Percentiles rank a stretch among this genome's conserved stretches.
Conservation (phyloP, 2,888 invertebrate genomes). For the Theodoxus fluviatilis region DNA sequence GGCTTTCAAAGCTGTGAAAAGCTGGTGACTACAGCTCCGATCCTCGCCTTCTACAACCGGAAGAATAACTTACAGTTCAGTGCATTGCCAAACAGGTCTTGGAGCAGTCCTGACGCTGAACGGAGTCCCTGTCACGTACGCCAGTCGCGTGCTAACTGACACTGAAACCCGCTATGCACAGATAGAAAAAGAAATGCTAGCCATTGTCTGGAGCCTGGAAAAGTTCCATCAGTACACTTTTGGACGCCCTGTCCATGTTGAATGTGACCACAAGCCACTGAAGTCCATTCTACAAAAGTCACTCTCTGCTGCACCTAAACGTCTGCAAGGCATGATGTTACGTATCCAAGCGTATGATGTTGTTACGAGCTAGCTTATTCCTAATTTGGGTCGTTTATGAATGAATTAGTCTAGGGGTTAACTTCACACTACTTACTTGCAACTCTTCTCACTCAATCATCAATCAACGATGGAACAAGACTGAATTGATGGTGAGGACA, state of each 20-base stretch:
- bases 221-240: constrained; percentile 36
- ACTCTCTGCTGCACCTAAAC: constrained; percentile 28
- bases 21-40: constrained; percentile 23
- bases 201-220: constrained; percentile 32
- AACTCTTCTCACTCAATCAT: too few species aligned
- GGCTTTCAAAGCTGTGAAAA: constrained; percentile 27
- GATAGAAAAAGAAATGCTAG: constrained; percentile 39
- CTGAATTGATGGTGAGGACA: too few species aligned
- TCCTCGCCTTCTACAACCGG: constrained; percentile 28
- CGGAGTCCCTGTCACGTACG: constrained; percentile 35
- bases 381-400: too few species aligned
- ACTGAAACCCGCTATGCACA: constrained; percentile 37
- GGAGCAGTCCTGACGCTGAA: constrained; percentile 35
- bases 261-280: constrained; percentile 37
- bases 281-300: constrained; percentile 33
- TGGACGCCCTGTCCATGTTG: constrained; percentile 29
- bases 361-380: too few species aligned
- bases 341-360: constrained; percentile 34
- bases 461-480: too few species aligned
- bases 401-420: too few species aligned
- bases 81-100: constrained; percentile 33
- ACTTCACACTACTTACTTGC: too few species aligned
- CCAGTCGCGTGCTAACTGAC: constrained; percentile 31
- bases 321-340: constrained; percentile 40
- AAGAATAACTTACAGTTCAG: constrained; percentile 23